A percentile compares a stretch with the other conserved stretches of the same genome.
These are phyloP conservation scores for Calidris pygmaea DNA, from an alignment of 2,113 vertebrate species.

Conservation along the genomic window DNA sequence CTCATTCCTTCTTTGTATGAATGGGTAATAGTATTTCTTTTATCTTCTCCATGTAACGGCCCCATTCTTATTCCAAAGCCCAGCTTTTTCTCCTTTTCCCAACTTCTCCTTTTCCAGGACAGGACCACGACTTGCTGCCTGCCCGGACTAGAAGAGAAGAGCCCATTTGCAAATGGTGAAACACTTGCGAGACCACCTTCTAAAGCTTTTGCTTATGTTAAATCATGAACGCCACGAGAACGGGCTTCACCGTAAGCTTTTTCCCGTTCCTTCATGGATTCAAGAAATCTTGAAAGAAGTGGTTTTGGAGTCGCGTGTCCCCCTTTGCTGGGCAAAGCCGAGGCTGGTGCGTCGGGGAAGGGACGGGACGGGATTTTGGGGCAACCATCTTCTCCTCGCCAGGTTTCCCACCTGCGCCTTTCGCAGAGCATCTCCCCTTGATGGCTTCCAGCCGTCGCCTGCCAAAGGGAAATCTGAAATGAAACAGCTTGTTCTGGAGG, in stretches of 20 bases:
- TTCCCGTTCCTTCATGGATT: background rate
- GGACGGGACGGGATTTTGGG: background rate
- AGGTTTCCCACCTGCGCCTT: background rate
- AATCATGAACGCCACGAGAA: background rate
- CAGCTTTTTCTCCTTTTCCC: background rate
- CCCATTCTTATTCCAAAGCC: background rate
- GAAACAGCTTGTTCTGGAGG: conserved; percentile 19
- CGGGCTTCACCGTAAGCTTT: background rate
- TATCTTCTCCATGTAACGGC: fast-evolving
- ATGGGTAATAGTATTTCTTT: background rate
- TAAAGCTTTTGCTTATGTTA: fast-evolving
- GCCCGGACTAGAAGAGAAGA: background rate
- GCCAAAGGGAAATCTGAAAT: background rate
- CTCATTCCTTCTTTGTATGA: background rate
- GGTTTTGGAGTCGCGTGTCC: background rate
- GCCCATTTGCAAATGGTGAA: background rate
- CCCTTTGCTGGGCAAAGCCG: background rate
- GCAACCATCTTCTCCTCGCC: background rate
- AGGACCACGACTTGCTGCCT: fast-evolving
- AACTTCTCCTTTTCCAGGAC: background rate
- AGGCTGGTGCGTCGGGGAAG: too few relatives aligned
- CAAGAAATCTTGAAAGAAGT: background rate
- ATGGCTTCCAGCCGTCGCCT: background rate
- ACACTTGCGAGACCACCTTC: background rate
- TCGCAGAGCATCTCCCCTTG: background rate